phyloP scores from a whole-genome alignment of 2,797 vertebrate species.

The Malurus splendens region DNA sequence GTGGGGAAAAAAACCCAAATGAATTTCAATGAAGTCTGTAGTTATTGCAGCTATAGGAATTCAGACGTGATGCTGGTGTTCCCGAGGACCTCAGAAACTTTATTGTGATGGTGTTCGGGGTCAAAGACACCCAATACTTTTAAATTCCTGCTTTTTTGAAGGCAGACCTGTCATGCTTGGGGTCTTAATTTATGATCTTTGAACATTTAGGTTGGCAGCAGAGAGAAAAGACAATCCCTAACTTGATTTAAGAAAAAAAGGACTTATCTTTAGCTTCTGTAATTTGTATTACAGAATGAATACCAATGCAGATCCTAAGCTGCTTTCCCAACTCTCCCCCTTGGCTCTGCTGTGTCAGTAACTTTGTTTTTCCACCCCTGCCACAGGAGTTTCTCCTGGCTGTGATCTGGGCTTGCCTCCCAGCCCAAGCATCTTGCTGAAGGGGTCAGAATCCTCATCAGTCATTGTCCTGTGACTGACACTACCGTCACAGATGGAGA shows the following conservation, averaged over 20 bases:
- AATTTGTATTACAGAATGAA: not conserved
- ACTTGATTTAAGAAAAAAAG: not conserved
- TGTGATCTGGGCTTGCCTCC: not conserved
- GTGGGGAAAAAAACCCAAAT: not conserved
- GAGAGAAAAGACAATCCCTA: not conserved
- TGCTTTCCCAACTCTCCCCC: not conserved
- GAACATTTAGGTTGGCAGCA: not conserved
- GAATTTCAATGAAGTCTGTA: not conserved
- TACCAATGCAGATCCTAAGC: not conserved
- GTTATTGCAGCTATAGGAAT: not conserved
- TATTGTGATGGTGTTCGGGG: not conserved
- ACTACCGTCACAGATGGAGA: not conserved
- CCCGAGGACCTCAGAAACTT: not conserved
- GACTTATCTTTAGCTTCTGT: not conserved
- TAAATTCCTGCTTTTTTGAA: not conserved
- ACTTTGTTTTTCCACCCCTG: not conserved
- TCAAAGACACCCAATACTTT: not conserved
- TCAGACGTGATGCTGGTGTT: not conserved
- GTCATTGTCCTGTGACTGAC: fast-evolving
- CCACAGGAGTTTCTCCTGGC: not conserved
- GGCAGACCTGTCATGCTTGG: not conserved
- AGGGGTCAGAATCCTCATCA: not conserved
- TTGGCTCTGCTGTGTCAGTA: not conserved
- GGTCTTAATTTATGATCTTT: not conserved
- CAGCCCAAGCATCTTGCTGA: not conserved